Evolutionary conservation across 2,797 vertebrate species (phyloP).

Genomic region (Tokudaia muenninki): DNA sequence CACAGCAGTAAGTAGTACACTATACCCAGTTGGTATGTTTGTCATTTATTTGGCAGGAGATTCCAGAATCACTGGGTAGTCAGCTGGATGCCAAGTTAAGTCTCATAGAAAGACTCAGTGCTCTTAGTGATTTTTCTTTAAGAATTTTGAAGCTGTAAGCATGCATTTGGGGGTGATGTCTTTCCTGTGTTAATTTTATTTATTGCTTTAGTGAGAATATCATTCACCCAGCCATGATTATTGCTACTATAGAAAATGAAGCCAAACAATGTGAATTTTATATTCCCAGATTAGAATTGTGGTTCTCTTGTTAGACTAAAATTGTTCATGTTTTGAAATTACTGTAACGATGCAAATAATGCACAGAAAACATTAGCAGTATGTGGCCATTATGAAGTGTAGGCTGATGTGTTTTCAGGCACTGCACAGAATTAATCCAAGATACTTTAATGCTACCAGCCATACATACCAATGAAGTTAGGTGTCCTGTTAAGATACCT

Average conservation of each 20-base stretch:
- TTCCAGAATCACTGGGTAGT: constrained; percentile 63
- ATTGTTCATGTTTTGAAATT: constrained; percentile 48
- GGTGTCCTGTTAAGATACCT: neutral
- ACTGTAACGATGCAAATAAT: neutral
- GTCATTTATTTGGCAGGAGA: constrained; percentile 70
- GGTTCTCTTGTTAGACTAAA: constrained; percentile 37
- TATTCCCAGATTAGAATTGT: constrained; percentile 60
- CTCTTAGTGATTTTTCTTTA: constrained; percentile 6
- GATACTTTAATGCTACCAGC: neutral
- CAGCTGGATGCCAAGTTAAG: constrained; percentile 64
- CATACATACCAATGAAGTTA: constrained; percentile 44
- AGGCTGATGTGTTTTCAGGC: neutral
- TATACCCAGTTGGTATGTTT: constrained; percentile 65
- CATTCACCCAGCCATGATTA: neutral
- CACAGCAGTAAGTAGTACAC: constrained; percentile 62
- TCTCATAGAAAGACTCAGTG: constrained; percentile 34
- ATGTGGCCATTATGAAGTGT: neutral
- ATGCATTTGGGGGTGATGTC: neutral
- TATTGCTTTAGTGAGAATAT: constrained; percentile 58
- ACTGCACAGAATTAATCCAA: constrained; percentile 44
- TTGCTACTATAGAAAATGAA: constrained; percentile 46
- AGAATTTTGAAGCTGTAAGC: neutral
- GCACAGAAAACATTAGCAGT: constrained; percentile 36
- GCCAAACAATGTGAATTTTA: constrained; percentile 54
- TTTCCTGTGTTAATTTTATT: constrained; percentile 62